phyloP scores from a whole-genome alignment of 2,797 vertebrate genomes.

The Limosa lapponica region DNA sequence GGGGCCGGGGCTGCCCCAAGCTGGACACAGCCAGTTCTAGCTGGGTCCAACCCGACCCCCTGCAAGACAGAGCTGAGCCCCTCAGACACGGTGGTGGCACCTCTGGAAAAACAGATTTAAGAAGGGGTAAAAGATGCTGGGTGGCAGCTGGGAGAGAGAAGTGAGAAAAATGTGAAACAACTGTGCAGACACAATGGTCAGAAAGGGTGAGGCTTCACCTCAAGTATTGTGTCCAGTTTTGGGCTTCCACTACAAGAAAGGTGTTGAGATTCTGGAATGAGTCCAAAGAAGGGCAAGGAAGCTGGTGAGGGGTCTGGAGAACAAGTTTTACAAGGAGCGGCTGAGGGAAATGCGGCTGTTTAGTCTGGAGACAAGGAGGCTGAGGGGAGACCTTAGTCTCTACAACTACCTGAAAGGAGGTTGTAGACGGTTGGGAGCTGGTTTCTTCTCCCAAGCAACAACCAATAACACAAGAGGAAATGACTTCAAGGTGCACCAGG shows the following conservation, averaged over 20 bases:
- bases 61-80: accelerated
- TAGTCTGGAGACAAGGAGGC: not conserved
- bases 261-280: not conserved
- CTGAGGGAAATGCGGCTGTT: not conserved
- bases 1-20: accelerated
- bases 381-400: not conserved
- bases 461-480: not conserved
- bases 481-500: not conserved
- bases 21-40: accelerated
- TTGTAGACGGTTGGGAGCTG: not conserved
- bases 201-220: not conserved
- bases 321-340: not conserved
- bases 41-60: accelerated
- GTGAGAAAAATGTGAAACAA: not conserved
- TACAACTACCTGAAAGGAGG: not conserved
- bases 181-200: not conserved
- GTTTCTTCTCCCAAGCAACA: not conserved
- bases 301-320: not conserved
- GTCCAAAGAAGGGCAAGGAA: not conserved
- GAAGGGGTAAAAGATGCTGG: not conserved
- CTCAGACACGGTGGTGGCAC: accelerated
- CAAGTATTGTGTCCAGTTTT: not conserved
- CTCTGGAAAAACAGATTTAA: not conserved
- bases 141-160: not conserved
- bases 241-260: not conserved